phyloP scores from a whole-genome alignment of 2,888 invertebrate species.

The Cantharis flavilabris region DNA sequence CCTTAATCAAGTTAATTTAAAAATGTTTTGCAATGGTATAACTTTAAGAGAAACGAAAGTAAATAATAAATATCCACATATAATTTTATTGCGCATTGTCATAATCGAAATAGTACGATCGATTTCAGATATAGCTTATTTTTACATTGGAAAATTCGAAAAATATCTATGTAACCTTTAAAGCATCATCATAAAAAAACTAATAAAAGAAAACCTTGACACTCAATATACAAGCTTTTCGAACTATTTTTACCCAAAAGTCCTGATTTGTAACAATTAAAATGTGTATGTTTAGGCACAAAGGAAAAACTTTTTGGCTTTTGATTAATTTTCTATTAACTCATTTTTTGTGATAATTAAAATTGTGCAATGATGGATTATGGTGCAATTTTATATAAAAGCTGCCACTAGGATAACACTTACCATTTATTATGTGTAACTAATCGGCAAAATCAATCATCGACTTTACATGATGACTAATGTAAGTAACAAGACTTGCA shows the following conservation, averaged over 20 bases:
- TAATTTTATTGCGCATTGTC: not conserved
- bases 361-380: not conserved
- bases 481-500: not conserved
- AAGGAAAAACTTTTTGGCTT: not conserved
- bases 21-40: not conserved
- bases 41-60: not conserved
- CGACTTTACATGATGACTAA: conserved; percentile 8
- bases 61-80: not conserved
- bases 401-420: not conserved
- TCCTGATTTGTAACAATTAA: not conserved
- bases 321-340: not conserved
- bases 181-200: not conserved
- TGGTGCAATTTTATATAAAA: not conserved
- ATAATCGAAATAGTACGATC: not conserved
- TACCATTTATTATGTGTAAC: not conserved
- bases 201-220: not conserved
- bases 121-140: not conserved
- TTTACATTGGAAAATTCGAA: not conserved
- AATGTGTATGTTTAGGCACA: not conserved
- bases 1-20: not conserved
- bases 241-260: not conserved
- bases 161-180: not conserved
- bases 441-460: not conserved
- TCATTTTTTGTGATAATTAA: not conserved
- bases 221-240: not conserved